Percentiles rank a stretch among this genome's conserved stretches.
These are phyloP conservation scores for Egretta garzetta DNA, from an alignment of 2,113 vertebrate genomes.

Conservation along the genomic window DNA sequence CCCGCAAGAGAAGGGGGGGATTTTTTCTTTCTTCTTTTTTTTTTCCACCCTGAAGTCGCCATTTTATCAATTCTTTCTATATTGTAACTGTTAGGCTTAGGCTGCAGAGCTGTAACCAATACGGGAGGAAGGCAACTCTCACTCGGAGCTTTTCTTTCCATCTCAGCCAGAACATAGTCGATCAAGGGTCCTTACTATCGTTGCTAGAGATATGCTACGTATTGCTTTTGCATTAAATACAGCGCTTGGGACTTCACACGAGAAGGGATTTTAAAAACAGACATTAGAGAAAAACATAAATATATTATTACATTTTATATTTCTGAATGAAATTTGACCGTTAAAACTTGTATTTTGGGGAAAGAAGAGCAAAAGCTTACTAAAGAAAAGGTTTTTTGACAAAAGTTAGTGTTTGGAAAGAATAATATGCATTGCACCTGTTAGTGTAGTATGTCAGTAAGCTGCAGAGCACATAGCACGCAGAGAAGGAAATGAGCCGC, in stretches of 20 bases:
- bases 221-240: background rate
- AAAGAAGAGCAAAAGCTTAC: background rate
- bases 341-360: background rate
- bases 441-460: background rate
- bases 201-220: background rate
- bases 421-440: background rate
- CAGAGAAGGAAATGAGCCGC: background rate
- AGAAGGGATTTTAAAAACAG: background rate
- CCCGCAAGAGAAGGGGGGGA: accelerated
- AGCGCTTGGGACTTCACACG: background rate
- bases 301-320: background rate
- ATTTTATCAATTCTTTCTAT: background rate
- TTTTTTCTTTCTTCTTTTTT: no score
- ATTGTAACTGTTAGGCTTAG: background rate
- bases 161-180: background rate
- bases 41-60: background rate
- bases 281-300: background rate
- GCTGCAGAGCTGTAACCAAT: background rate
- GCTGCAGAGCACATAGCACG: background rate
- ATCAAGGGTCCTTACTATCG: background rate
- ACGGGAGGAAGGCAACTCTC: background rate
- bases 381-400: background rate
- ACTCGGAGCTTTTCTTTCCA: background rate
- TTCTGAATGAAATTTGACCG: background rate
- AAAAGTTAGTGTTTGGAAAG: background rate